Evolutionary conservation across 2,888 invertebrate genomes (phyloP).

Genomic region (Drosophila histrio): DNA sequence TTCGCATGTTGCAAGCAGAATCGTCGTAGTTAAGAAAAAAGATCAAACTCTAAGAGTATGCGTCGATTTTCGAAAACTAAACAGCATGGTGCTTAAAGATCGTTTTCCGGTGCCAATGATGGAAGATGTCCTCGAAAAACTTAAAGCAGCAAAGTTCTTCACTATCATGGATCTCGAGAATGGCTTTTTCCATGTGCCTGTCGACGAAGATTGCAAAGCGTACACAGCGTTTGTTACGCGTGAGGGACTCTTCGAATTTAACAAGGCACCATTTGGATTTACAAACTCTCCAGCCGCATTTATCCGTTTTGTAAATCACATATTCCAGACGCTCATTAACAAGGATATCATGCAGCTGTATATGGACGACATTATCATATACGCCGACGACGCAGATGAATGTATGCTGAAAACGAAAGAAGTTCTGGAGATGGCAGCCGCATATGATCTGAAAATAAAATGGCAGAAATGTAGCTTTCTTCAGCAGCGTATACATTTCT

Average conservation of each 20-base stretch:
- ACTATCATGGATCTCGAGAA: constrained; percentile 1
- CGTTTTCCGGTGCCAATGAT: constrained; percentile 11
- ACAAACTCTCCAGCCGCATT: constrained; percentile 25
- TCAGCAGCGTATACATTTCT: constrained; percentile 14
- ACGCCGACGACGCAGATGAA: not conserved
- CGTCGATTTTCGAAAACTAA: constrained; percentile 11
- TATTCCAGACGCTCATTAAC: constrained; percentile 20
- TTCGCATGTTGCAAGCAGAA: not conserved
- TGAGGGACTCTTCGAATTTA: constrained; percentile 2
- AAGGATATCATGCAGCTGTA: not conserved
- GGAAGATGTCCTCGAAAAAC: constrained; percentile 10
- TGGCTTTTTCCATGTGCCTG: constrained; percentile 1
- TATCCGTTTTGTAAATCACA: constrained; percentile 17
- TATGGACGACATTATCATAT: not conserved
- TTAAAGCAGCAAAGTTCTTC: constrained; percentile 1
- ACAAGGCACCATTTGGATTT: constrained; percentile 19
- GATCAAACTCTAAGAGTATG: not conserved
- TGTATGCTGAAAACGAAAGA: constrained; percentile 14
- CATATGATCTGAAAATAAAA: constrained; percentile 16
- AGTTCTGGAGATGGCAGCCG: constrained; percentile 19
- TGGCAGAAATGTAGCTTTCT: constrained; percentile 35
- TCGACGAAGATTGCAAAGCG: constrained; percentile 1
- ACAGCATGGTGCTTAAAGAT: constrained; percentile 7
- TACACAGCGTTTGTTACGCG: not conserved
- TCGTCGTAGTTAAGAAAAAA: constrained; percentile 4